Evolutionary conservation across 2,797 vertebrate species (phyloP).

Genomic region (Tamandua tetradactyla): DNA sequence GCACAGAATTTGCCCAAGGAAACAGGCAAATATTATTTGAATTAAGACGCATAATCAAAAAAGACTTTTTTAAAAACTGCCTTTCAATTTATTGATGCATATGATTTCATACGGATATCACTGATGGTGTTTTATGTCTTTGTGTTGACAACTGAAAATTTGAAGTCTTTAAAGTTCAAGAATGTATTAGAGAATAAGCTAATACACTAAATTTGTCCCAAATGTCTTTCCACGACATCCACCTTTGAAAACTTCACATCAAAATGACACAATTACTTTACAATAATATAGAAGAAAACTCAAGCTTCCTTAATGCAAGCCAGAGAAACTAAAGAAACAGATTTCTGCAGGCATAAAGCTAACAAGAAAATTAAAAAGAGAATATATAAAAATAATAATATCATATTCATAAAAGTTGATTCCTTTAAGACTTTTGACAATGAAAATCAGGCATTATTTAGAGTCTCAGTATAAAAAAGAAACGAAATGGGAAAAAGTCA

Average conservation of each 20-base stretch:
- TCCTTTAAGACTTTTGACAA: constrained; percentile 35
- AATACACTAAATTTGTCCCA: constrained; percentile 37
- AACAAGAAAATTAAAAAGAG: constrained; percentile 41
- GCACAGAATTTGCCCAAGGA: neutral
- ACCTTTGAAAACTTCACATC: constrained; percentile 38
- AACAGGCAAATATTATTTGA: constrained; percentile 42
- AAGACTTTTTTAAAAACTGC: neutral
- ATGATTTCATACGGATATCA: neutral
- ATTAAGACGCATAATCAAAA: constrained; percentile 25
- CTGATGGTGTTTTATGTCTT: neutral
- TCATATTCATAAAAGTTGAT: neutral
- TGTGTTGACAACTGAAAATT: constrained; percentile 7
- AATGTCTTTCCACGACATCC: constrained; percentile 26
- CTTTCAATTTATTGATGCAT: neutral
- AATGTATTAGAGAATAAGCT: constrained; percentile 2
- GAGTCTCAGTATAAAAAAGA: constrained; percentile 24
- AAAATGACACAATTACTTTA: constrained; percentile 51
- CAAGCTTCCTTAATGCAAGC: constrained; percentile 1
- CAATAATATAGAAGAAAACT: neutral
- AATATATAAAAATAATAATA: constrained; percentile 6
- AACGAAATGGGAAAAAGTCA: constrained; percentile 32
- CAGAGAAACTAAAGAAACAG: constrained; percentile 8
- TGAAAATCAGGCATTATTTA: constrained; percentile 47
- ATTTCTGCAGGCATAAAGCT: neutral
- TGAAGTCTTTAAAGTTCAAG: neutral